phyloP scores from a whole-genome alignment of 2,113 vertebrate genomes.

The Urocitellus parryii region DNA sequence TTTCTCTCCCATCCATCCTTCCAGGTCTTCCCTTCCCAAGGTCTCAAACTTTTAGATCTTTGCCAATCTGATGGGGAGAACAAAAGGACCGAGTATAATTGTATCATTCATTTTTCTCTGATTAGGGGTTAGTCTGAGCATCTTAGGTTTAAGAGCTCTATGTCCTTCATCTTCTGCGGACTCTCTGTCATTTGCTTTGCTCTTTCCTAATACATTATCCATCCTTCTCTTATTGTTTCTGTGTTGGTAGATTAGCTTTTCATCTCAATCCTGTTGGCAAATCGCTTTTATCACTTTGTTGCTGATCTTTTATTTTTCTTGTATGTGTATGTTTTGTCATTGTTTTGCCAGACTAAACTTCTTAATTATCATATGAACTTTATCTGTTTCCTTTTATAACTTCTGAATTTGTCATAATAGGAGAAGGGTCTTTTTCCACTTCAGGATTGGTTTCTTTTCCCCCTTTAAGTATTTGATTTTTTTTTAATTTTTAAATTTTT shows the following conservation, averaged over 20 bases:
- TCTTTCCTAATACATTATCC: background rate
- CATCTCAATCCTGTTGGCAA: constrained; percentile 10
- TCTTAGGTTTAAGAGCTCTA: background rate
- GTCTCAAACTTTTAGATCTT: background rate
- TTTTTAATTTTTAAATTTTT: background rate
- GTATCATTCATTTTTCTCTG: background rate
- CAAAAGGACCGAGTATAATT: background rate
- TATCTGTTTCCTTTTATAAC: background rate
- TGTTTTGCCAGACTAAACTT: background rate
- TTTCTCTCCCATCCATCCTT: background rate
- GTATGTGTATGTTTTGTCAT: constrained; percentile 2
- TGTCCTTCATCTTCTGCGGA: constrained; percentile 29
- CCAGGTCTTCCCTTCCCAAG: background rate
- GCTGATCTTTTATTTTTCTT: background rate
- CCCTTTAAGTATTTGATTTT: background rate
- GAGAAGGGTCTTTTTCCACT: background rate
- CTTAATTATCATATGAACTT: constrained; percentile 7
- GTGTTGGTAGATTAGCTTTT: constrained; percentile 2
- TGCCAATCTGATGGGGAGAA: background rate
- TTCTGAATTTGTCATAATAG: background rate
- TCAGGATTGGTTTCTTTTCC: background rate
- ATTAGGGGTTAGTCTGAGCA: background rate
- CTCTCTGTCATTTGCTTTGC: background rate
- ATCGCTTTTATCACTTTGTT: background rate
- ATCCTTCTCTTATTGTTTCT: constrained; percentile 28